phyloP scores from a whole-genome alignment of 2,888 invertebrate genomes.

The Latrodectus elegans region DNA sequence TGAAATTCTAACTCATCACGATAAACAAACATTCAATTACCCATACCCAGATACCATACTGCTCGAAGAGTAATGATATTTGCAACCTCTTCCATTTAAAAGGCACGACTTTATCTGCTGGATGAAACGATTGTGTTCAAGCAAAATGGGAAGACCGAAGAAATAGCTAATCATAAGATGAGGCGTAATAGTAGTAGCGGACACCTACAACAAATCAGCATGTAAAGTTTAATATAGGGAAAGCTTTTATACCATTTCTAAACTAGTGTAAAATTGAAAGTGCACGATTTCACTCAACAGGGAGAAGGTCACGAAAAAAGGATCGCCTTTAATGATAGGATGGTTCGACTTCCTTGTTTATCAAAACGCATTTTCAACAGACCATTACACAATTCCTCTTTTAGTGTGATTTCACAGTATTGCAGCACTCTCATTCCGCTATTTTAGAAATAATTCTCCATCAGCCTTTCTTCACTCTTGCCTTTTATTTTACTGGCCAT shows the following conservation, averaged over 20 bases:
- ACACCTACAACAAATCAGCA: slow-evolving; percentile 21
- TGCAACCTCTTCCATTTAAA: slow-evolving; percentile 35
- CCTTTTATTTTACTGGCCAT: no score
- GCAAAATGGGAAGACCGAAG: slow-evolving; percentile 20
- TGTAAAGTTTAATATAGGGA: slow-evolving; percentile 6
- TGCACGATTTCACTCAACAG: slow-evolving; percentile 46
- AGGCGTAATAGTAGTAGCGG: slow-evolving; percentile 47
- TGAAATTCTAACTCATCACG: neutral
- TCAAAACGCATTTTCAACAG: no score
- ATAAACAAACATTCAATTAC: slow-evolving; percentile 29
- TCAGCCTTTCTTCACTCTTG: no score
- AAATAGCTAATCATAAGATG: no score
- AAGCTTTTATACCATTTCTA: slow-evolving; percentile 16
- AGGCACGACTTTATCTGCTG: slow-evolving; percentile 40
- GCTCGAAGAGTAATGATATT: slow-evolving; percentile 39
- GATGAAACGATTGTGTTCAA: slow-evolving; percentile 23
- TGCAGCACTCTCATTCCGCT: no score
- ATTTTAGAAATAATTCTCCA: no score
- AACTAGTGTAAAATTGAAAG: slow-evolving; percentile 57
- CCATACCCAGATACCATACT: slow-evolving; percentile 18
- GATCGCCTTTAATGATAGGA: neutral
- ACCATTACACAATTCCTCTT: no score
- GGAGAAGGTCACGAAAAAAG: slow-evolving; percentile 50
- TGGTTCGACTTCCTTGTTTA: no score
- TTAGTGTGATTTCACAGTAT: no score